Conservation (phyloP, 1,140 invertebrate genomes). For the Rhysida immarginata region DNA sequence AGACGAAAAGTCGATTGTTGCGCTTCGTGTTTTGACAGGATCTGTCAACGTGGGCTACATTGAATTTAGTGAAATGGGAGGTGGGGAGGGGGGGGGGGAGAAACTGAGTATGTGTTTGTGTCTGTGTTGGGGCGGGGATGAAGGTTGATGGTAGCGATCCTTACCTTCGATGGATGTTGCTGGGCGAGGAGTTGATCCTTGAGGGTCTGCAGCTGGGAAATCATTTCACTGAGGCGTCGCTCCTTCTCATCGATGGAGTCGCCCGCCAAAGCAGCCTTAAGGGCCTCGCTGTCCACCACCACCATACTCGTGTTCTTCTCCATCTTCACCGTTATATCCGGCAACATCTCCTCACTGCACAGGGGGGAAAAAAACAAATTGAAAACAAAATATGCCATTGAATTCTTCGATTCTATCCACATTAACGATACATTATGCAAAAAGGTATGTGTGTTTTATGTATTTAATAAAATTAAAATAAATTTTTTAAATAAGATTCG, state of each 20-base stretch:
- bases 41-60: not conserved
- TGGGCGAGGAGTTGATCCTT: constrained; percentile 56
- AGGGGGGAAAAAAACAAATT: constrained; percentile 13
- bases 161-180: constrained; percentile 27
- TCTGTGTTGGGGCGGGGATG: too few species aligned
- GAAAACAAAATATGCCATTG: too few species aligned
- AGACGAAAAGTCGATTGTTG: too few species aligned
- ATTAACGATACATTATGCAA: too few species aligned
- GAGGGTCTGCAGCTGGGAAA: constrained; percentile 59
- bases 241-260: constrained; percentile 59
- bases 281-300: constrained; percentile 32
- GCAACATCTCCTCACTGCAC: not conserved
- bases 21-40: not conserved
- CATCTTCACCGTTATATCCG: constrained; percentile 4
- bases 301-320: constrained; percentile 15
- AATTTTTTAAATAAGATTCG: too few species aligned
- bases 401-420: too few species aligned
- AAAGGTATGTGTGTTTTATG: too few species aligned
- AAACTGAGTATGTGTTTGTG: too few species aligned
- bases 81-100: too few species aligned
- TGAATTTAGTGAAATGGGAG: not conserved
- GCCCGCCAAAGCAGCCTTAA: constrained; percentile 46
- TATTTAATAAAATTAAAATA: too few species aligned
- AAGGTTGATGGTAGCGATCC: not conserved
- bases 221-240: constrained; percentile 61